These are phyloP conservation scores for Planiliza haematocheilus DNA, from an alignment of 2,113 vertebrate genomes.

Conservation along the genomic window DNA sequence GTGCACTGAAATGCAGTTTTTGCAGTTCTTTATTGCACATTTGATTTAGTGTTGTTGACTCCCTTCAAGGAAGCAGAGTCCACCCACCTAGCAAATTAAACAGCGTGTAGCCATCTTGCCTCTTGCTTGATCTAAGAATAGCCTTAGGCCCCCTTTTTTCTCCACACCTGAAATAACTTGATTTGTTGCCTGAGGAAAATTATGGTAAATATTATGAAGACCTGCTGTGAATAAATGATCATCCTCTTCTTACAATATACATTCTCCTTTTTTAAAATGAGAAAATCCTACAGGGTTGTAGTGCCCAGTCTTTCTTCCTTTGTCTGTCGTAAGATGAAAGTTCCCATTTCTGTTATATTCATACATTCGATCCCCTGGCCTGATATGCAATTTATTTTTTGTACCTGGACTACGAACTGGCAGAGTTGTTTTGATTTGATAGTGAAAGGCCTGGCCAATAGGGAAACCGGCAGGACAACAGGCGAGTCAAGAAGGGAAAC, in stretches of 20 bases:
- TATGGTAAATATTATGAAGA: slow-evolving; percentile 51
- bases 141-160: slow-evolving; percentile 30
- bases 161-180: slow-evolving; percentile 58
- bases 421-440: slow-evolving; percentile 31
- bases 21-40: slow-evolving; percentile 50
- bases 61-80: slow-evolving; percentile 49
- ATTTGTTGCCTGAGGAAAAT: slow-evolving; percentile 31
- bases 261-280: background rate
- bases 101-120: slow-evolving; percentile 43
- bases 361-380: background rate
- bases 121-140: slow-evolving; percentile 49
- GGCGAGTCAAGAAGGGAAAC: slow-evolving; percentile 33
- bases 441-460: slow-evolving; percentile 25
- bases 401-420: slow-evolving; percentile 16
- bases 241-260: background rate
- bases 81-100: slow-evolving; percentile 71
- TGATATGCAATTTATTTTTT: slow-evolving; percentile 6
- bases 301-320: background rate
- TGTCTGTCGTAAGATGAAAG: slow-evolving; percentile 8
- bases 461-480: slow-evolving; percentile 46
- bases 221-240: slow-evolving; percentile 53
- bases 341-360: background rate
- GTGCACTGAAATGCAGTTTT: slow-evolving; percentile 50
- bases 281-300: background rate
- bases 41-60: slow-evolving; percentile 51